Evolutionary conservation across 1,140 invertebrate species (phyloP).

Genomic region (Neoseiulus cucumeris): DNA sequence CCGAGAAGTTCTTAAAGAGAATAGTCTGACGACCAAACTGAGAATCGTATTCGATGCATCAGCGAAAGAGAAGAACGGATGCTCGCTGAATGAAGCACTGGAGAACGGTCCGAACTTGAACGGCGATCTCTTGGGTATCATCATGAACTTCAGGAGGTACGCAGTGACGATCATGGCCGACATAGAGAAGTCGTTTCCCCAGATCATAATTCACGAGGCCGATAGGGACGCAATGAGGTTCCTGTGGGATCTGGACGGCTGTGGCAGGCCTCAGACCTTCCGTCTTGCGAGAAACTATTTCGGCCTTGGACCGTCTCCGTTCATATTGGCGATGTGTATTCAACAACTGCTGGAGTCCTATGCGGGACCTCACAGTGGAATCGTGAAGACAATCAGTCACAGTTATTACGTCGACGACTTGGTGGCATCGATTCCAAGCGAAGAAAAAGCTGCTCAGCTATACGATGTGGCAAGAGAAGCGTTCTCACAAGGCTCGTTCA

Average conservation of each 20-base stretch:
- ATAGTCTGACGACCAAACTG: conserved; percentile 19
- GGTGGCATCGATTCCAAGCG: no score
- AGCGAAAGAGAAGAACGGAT: neutral
- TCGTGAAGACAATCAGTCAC: no score
- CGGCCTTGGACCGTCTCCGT: no score
- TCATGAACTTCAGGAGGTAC: conserved; percentile 5
- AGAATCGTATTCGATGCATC: conserved; percentile 23
- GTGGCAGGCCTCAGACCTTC: no score
- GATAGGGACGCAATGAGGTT: conserved; percentile 13
- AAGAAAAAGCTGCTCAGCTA: no score
- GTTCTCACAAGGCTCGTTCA: no score
- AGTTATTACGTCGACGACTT: no score
- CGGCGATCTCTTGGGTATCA: neutral
- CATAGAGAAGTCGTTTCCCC: conserved; percentile 13
- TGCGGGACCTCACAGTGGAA: no score
- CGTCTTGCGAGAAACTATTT: no score
- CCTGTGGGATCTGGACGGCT: neutral
- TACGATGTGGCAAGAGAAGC: no score
- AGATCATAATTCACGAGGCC: neutral
- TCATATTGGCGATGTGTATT: no score
- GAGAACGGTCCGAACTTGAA: conserved; percentile 10
- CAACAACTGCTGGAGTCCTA: no score
- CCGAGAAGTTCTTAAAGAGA: conserved; percentile 20
- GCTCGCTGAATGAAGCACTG: conserved; percentile 13
- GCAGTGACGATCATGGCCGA: conserved; percentile 7